phyloP scores from a whole-genome alignment of 2,113 vertebrate species.

The Oncorhynchus mykiss region DNA sequence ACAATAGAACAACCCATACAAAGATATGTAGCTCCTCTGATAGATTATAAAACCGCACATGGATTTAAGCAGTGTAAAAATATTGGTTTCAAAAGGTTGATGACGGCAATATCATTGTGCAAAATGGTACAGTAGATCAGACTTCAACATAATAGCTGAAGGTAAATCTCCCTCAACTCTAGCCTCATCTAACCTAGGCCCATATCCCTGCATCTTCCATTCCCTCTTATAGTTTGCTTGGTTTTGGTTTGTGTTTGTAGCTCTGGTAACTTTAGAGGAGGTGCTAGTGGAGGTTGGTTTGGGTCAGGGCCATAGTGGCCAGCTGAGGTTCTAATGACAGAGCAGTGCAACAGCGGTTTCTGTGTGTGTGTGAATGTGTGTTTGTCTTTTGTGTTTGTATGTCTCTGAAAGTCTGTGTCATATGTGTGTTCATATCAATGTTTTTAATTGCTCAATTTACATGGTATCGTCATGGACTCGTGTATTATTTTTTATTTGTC shows the following conservation, averaged over 20 bases:
- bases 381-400: background rate
- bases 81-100: too few relatives aligned
- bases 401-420: background rate
- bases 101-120: background rate
- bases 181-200: background rate
- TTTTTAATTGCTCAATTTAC: background rate
- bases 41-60: background rate
- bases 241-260: background rate
- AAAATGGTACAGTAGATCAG: background rate
- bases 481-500: background rate
- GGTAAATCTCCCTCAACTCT: background rate
- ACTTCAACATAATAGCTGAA: too few relatives aligned
- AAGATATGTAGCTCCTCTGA: background rate
- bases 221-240: conserved; percentile 9
- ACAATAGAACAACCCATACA: too few relatives aligned
- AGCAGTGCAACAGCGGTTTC: background rate
- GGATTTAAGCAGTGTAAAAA: background rate
- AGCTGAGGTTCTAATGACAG: background rate
- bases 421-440: background rate
- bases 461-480: background rate
- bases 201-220: conserved; percentile 9
- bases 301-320: background rate
- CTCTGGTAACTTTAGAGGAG: background rate
- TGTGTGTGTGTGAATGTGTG: background rate
- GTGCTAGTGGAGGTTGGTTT: background rate